Evolutionary conservation across 1,140 invertebrate genomes (phyloP).

Genomic region (Spodoptera frugiperda): DNA sequence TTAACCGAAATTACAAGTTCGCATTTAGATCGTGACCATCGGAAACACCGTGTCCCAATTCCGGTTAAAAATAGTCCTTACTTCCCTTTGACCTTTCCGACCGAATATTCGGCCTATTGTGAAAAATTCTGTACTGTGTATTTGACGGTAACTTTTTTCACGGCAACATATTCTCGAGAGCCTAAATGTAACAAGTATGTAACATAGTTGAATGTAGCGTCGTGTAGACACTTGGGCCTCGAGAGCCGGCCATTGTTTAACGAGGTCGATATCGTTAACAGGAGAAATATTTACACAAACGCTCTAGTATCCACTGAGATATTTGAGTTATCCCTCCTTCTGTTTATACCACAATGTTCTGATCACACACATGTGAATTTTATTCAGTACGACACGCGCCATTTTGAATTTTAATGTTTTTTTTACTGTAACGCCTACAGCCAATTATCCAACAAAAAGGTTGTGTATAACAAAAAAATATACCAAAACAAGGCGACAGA

Average conservation of each 20-base stretch:
- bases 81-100: neutral
- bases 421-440: neutral
- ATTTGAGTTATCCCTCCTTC: neutral
- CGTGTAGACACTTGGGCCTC: constrained; percentile 14
- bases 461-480: neutral
- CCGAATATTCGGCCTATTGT: no score
- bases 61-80: neutral
- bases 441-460: neutral
- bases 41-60: neutral
- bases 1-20: no score
- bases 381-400: neutral
- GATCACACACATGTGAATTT: neutral
- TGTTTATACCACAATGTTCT: neutral
- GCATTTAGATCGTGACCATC: neutral
- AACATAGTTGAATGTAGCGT: constrained; percentile 4
- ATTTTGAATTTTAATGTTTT: neutral
- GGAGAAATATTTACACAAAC: constrained; percentile 39
- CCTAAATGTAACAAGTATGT: neutral
- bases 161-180: neutral
- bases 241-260: constrained; percentile 31
- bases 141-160: no score
- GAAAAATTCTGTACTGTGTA: no score
- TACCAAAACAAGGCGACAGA: neutral
- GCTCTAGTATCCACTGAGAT: constrained; percentile 22
- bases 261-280: constrained; percentile 33